Conservation (phyloP, 2,888 invertebrate species). For the Polyommatus iphigenia region DNA sequence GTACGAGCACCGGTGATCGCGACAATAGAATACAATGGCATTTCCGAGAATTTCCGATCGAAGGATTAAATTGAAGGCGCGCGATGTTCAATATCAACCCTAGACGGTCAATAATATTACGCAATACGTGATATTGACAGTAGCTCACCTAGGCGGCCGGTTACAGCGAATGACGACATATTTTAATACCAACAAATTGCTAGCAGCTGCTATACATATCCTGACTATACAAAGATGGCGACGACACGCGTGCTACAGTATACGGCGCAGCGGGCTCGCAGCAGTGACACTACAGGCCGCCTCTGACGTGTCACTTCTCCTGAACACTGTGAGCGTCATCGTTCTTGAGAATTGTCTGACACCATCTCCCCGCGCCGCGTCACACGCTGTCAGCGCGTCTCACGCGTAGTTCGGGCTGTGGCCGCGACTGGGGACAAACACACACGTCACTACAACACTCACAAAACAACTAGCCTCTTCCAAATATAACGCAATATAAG, state of each 20-base stretch:
- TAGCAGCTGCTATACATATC: background rate
- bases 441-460: background rate
- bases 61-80: no score
- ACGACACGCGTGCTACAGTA: background rate
- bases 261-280: background rate
- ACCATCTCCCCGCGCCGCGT: background rate
- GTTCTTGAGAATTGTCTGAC: background rate
- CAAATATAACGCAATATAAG: background rate
- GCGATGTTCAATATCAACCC: no score
- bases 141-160: no score
- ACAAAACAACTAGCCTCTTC: background rate
- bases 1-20: no score
- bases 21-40: no score
- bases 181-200: no score
- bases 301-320: background rate
- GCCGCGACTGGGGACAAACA: conserved; percentile 46
- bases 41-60: no score
- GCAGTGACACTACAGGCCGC: background rate
- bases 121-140: no score
- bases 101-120: no score
- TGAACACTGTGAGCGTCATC: background rate
- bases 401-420: conserved; percentile 59
- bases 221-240: background rate
- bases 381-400: conserved; percentile 33
- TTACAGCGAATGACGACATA: background rate